phyloP scores from a whole-genome alignment of 1,140 invertebrate species.

The Ptiloglossa arizonensis region DNA sequence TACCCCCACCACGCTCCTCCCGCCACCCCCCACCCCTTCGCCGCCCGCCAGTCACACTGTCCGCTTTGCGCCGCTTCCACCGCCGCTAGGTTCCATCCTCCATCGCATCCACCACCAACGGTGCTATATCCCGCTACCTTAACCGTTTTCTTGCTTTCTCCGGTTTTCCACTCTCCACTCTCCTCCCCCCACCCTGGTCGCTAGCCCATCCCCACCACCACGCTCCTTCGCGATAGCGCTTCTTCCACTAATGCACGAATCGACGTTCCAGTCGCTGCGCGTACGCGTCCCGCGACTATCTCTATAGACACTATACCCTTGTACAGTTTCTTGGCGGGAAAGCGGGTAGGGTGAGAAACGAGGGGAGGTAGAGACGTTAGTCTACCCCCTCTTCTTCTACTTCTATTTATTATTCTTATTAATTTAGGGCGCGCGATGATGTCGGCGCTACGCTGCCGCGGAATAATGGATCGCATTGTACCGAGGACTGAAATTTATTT shows the following conservation, averaged over 20 bases:
- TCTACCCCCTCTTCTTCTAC: too few relatives aligned
- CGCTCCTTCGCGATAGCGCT: neutral
- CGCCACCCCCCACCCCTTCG: slow-evolving; percentile 31
- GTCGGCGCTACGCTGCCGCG: too few relatives aligned
- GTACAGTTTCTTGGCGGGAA: neutral
- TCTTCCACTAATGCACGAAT: neutral
- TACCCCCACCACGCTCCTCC: slow-evolving; percentile 45
- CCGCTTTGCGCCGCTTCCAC: slow-evolving; percentile 26
- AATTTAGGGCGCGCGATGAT: too few relatives aligned
- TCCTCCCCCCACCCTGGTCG: neutral
- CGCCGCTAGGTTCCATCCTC: slow-evolving; percentile 9
- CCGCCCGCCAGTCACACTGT: neutral
- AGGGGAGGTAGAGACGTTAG: too few relatives aligned
- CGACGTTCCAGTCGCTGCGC: neutral
- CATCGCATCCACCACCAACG: slow-evolving; percentile 36
- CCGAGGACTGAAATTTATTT: too few relatives aligned
- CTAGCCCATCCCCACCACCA: too few relatives aligned
- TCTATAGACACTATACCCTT: too few relatives aligned
- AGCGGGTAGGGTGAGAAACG: neutral
- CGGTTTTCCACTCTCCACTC: neutral
- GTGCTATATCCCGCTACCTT: slow-evolving; percentile 63
- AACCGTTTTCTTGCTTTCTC: slow-evolving; percentile 35
- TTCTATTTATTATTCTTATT: too few relatives aligned
- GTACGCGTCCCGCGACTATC: neutral
- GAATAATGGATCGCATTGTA: too few relatives aligned